phyloP scores from a whole-genome alignment of 2,113 vertebrate genomes.

The Atherinomorus stipes region DNA sequence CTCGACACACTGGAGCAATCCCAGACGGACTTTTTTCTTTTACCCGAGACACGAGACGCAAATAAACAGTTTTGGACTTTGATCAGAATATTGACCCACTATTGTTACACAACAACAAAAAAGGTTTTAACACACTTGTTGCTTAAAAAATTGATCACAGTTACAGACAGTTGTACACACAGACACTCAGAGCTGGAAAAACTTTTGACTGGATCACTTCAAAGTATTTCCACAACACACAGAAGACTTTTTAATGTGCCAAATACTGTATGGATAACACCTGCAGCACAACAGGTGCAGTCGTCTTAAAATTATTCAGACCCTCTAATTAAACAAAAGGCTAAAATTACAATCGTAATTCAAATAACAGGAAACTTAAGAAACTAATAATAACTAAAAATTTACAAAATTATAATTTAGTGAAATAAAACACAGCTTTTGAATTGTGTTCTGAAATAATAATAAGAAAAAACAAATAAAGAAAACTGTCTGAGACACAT shows the following conservation, averaged over 20 bases:
- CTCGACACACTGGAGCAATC: conserved; percentile 29
- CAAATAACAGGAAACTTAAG: no score
- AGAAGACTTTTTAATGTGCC: conserved; percentile 30
- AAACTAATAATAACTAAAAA: no score
- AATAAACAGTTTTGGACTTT: conserved; percentile 15
- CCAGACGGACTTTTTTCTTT: not conserved
- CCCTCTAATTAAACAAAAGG: no score
- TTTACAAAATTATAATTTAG: no score
- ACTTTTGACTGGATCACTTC: conserved; percentile 17
- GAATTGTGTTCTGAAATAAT: no score
- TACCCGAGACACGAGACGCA: conserved; percentile 9
- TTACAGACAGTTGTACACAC: not conserved
- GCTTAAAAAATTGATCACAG: conserved; percentile 24
- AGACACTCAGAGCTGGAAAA: not conserved
- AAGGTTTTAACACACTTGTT: conserved; percentile 3
- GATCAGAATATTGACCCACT: conserved; percentile 1
- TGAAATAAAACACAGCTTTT: no score
- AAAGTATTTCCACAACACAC: conserved; percentile 39
- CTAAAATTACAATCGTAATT: no score
- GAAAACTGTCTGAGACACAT: no score
- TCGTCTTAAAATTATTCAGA: no score
- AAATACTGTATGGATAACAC: conserved; percentile 8
- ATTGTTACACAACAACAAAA: conserved; percentile 5
- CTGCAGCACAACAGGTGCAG: conserved; percentile 1
- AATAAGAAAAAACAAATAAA: no score